phyloP scores from a whole-genome alignment of 2,888 invertebrate genomes.

The Masnerella sp. region DNA sequence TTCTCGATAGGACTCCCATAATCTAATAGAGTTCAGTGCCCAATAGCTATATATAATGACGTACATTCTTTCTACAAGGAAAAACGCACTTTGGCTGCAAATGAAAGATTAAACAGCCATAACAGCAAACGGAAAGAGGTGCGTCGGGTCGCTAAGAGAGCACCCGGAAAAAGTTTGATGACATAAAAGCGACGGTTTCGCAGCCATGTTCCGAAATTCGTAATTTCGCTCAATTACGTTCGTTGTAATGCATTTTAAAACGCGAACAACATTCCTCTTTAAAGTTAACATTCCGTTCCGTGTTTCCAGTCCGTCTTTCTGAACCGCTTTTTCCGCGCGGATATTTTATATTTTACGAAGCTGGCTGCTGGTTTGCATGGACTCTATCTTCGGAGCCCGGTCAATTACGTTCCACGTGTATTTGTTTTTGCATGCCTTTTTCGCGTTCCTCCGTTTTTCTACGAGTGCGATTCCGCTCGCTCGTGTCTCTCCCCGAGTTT shows the following conservation, averaged over 20 bases:
- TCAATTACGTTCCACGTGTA: conserved; percentile 26
- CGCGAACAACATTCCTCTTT: conserved; percentile 5
- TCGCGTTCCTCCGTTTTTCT: conserved; percentile 31
- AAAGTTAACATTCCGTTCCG: conserved; percentile 9
- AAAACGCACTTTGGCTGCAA: conserved; percentile 1
- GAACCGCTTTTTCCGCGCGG: conserved; percentile 8
- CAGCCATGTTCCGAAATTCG: neutral
- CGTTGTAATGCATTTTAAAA: conserved; percentile 8
- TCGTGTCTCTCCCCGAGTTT: conserved; percentile 34
- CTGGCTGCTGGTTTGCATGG: conserved; percentile 27
- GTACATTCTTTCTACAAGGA: neutral
- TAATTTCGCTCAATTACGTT: neutral
- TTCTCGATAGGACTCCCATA: no score
- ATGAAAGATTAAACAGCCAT: conserved; percentile 1
- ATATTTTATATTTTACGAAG: conserved; percentile 22
- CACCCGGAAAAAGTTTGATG: neutral
- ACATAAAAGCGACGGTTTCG: neutral
- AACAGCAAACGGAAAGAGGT: neutral
- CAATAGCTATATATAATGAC: conserved; percentile 13
- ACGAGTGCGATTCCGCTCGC: conserved; percentile 29
- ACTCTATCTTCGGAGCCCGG: conserved; percentile 12
- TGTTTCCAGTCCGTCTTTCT: conserved; percentile 3
- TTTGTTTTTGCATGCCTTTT: conserved; percentile 26
- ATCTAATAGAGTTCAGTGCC: conserved; percentile 20
- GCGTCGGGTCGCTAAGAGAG: neutral